A percentile compares a stretch with the other conserved stretches of the same genome.
Evolutionary conservation across 2,888 invertebrate species (phyloP).

Genomic region (Axea sp.): DNA sequence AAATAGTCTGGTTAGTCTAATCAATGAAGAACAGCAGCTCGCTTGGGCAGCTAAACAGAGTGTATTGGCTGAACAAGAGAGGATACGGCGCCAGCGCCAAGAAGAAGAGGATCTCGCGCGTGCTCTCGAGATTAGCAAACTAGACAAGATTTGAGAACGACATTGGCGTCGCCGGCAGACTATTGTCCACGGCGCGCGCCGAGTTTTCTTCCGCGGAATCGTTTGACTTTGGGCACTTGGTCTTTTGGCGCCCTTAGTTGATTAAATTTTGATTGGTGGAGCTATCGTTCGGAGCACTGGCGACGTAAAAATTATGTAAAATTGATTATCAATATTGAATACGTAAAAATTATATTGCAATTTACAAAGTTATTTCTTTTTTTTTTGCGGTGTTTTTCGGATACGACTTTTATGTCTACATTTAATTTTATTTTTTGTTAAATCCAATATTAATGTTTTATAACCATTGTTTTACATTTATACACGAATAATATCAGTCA

Average conservation of each 20-base stretch:
- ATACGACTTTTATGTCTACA: too few relatives aligned
- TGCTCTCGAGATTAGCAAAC: conserved; percentile 85
- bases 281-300: too few relatives aligned
- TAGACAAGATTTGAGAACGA: conserved; percentile 75
- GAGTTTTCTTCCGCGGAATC: conserved; percentile 3
- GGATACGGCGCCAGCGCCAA: conserved; percentile 82
- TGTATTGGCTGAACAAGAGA: conserved; percentile 83
- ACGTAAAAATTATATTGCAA: too few relatives aligned
- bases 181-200: background rate
- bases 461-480: too few relatives aligned
- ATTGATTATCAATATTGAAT: too few relatives aligned
- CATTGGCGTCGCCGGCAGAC: background rate
- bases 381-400: too few relatives aligned
- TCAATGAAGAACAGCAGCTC: conserved; percentile 85
- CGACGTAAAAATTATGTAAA: conserved; percentile 1
- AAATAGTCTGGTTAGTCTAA: conserved; percentile 73
- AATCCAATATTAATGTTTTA: too few relatives aligned
- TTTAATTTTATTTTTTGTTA: too few relatives aligned
- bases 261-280: too few relatives aligned
- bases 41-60: conserved; percentile 88
- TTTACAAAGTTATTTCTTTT: too few relatives aligned
- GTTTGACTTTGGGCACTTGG: background rate
- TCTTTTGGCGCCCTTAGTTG: too few relatives aligned
- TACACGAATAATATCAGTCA: too few relatives aligned
- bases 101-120: conserved; percentile 88